Base-by-base conservation (phyloP, 2,888 invertebrate genomes). In the Heliconius ismenius region DNA sequence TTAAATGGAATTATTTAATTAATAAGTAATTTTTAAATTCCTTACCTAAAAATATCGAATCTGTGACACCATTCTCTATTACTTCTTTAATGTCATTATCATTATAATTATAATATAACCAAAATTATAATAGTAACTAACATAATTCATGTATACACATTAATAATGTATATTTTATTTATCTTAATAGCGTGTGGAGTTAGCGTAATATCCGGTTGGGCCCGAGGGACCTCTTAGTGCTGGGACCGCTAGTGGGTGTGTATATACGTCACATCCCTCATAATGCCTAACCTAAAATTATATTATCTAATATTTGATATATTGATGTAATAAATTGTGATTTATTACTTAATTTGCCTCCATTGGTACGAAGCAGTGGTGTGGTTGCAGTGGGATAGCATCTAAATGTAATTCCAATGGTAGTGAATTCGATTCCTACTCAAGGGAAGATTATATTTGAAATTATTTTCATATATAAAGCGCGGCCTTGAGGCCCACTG, bases 131-230 rank as follows among this genome's bases (percentile, higher is more conserved):
- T 67, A 15, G 3, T 39, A 67, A n/a, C n/a, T 28, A 70, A 11
- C 32, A 58, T 70, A 32, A 54, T 2, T 70, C 70, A 58, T 58
- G 15, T n/a, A 58, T 70, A n/a, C 32, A 28, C 15, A 58, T 70
- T 70, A 70, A 58, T 70, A 70, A 32, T 15, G 58, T 70, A 32
- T 58, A 36, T 70, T 70, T 70, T 70, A 70, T 70, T 54, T 70
- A 70, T 58, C 70, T 58, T 70, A 32, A 58, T 58, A 69, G 58
- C 70, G 15, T 58, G 15, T 24, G 70, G 58, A 58, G 58, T 28
- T 32, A 70, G 70, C 39, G 54, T 70, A 70, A 70, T 70, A 70
- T 70, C 70, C 70, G 70, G 70, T 70, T 36, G 54, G 58, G 70
- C 70, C 58, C 70, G 58, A 70, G 70, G 70, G 70, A 70, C 54